Evolutionary conservation across 53 echinoderm and acorn worm species (phyloP), one percentile per base, ranked within the genome.

Genomic region (Arbacia lixula): DNA sequence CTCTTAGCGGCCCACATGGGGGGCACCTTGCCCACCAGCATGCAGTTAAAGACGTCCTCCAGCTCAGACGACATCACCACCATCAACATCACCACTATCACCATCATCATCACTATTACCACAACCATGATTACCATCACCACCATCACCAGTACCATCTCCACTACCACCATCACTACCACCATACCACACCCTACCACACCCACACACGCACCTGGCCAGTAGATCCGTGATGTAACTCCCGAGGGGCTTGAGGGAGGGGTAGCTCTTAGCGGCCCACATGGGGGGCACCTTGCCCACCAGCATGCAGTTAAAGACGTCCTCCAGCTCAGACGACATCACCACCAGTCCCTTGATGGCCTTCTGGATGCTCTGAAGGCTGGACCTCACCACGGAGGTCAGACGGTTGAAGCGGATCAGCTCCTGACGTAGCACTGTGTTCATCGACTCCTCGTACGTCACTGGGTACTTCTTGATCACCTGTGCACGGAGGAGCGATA

Each of bases 291-390:
- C 92, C 68, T 86, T 94, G 72, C 94, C 99, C 1, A 99, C 85
- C 41, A 99, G 68, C 92, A 95, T 99, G 43, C 99, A 94, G 84
- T 99, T 89, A 68, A 99, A 95, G 38, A 99, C 99, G 65, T 99
- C 95, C 41, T 99, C 99, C 46, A 99, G 78, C 86, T 98, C 99
- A 12, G 99, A 90, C 16, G 99, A 98, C 99, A 98, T 98, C 78
- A 98, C 94, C 60, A 98, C 99, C 67, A 98, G 87, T 56, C 99
- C 99, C 87, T 98, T 98, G 88, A 98, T 98, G 86, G 99, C 94
- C 84, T 98, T 98, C 80, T 87, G 90, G 54, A 94, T 94, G 87
- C 92, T 98, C 74, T 90, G 92, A 10, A 94, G 87, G 66, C 94
- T 94, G 92, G 85, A 66, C 25, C 99, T 90, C 32, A 98, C 89